These are phyloP conservation scores for Mycteria americana DNA, from an alignment of 2,797 vertebrate genomes.

Conservation along the genomic window DNA sequence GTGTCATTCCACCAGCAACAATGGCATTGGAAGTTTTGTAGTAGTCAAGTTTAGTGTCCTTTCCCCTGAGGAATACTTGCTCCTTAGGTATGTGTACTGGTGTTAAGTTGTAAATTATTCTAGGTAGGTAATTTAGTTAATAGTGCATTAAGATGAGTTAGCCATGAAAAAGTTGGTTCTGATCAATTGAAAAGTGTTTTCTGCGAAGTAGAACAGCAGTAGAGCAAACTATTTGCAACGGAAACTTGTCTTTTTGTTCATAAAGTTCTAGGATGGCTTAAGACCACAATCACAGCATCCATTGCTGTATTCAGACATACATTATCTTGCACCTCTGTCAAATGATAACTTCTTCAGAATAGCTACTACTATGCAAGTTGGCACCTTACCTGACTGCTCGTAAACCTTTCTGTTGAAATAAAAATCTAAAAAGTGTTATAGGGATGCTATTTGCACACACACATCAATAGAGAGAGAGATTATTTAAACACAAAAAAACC, in stretches of 20 bases:
- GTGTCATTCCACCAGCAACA: background rate
- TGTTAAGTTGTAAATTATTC: background rate
- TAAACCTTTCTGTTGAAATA: background rate
- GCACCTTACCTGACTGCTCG: background rate
- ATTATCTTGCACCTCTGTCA: background rate
- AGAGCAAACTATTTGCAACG: background rate
- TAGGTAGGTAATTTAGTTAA: background rate
- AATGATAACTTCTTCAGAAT: background rate
- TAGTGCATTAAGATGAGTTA: background rate
- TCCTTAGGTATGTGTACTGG: background rate
- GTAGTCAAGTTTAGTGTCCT: background rate
- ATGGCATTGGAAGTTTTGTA: background rate
- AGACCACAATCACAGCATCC: background rate
- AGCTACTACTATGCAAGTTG: background rate
- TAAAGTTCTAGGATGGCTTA: background rate
- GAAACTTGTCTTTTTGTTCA: background rate
- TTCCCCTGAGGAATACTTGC: background rate
- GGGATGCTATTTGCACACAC: background rate
- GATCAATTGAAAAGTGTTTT: background rate
- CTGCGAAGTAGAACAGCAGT: background rate
- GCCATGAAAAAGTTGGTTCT: background rate
- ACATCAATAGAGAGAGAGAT: background rate
- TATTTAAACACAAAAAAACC: background rate
- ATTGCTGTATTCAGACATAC: background rate
- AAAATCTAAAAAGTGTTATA: background rate